These are phyloP conservation scores for Cephalopholis sonnerati DNA, from an alignment of 2,113 vertebrate genomes.

Conservation along the genomic window DNA sequence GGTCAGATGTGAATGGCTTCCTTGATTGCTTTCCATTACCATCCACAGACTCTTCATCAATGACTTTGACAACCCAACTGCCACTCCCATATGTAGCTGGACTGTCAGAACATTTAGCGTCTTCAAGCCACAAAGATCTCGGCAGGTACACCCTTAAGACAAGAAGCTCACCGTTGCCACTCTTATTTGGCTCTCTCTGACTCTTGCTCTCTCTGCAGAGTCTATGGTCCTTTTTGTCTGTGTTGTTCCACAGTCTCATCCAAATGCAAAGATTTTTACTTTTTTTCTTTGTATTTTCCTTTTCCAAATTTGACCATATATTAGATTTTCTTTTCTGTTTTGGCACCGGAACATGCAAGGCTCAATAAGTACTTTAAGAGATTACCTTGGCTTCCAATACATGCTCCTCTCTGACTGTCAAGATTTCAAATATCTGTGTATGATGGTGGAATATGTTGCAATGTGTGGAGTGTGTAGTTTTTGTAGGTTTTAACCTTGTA, in stretches of 20 bases:
- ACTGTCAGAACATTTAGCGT: no score
- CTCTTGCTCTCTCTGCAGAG: no score
- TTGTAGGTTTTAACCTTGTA: no score
- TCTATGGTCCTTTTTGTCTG: no score
- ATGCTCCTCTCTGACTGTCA: neutral
- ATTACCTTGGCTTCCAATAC: neutral
- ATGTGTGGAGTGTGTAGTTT: neutral
- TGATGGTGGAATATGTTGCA: neutral
- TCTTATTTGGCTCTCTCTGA: no score
- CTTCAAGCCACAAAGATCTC: no score
- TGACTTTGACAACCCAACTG: neutral
- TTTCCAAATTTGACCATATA: neutral
- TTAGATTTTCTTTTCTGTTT: neutral
- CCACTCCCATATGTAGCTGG: no score
- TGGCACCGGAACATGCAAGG: neutral
- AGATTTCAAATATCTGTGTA: neutral
- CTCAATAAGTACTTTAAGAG: neutral
- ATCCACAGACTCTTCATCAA: neutral
- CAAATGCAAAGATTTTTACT: no score
- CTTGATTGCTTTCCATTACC: neutral
- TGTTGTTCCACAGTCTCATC: no score
- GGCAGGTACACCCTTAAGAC: no score
- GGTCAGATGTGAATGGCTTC: no score
- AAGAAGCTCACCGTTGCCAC: no score
- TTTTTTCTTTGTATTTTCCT: neutral